Conservation (phyloP, 2,888 invertebrate species). For the Bursaphelenchus okinawaensis region DNA sequence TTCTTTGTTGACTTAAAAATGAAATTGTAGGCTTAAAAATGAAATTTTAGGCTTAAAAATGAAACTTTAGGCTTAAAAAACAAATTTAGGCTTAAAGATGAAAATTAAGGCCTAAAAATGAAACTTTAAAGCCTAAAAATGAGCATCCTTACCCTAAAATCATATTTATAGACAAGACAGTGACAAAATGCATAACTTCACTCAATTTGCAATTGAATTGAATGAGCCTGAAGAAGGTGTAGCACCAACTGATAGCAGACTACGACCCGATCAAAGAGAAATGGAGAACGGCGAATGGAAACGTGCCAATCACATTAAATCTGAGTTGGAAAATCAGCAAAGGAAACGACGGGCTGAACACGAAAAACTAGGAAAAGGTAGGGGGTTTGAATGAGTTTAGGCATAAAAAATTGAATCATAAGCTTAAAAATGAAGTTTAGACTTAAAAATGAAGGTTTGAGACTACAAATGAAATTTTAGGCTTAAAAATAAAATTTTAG, state of each 20-base stretch:
- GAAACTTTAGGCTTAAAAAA: too few relatives aligned
- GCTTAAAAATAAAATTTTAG: too few relatives aligned
- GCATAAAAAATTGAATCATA: too few relatives aligned
- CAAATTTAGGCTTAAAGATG: too few relatives aligned
- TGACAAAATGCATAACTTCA: constrained; percentile 82
- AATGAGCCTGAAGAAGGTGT: constrained; percentile 85
- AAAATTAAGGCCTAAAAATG: too few relatives aligned
- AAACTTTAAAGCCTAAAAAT: too few relatives aligned
- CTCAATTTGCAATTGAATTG: constrained; percentile 83
- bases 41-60: too few relatives aligned
- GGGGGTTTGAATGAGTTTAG: background rate
- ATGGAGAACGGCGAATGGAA: constrained; percentile 73
- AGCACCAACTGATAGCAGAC: constrained; percentile 85
- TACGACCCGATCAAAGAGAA: constrained; percentile 87
- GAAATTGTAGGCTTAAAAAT: too few relatives aligned
- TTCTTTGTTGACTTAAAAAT: too few relatives aligned
- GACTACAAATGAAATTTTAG: too few relatives aligned
- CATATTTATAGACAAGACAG: constrained; percentile 63
- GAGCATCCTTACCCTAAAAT: background rate
- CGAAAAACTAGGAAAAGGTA: constrained; percentile 63
- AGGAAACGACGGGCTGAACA: constrained; percentile 71
- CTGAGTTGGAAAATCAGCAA: constrained; percentile 88
- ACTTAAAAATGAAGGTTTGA: too few relatives aligned
- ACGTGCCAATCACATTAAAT: constrained; percentile 56
- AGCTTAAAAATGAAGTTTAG: too few relatives aligned